Percentiles rank a stretch among this genome's conserved stretches.
Conservation (phyloP, 2,888 invertebrate species). For the Pollenia angustigena region DNA sequence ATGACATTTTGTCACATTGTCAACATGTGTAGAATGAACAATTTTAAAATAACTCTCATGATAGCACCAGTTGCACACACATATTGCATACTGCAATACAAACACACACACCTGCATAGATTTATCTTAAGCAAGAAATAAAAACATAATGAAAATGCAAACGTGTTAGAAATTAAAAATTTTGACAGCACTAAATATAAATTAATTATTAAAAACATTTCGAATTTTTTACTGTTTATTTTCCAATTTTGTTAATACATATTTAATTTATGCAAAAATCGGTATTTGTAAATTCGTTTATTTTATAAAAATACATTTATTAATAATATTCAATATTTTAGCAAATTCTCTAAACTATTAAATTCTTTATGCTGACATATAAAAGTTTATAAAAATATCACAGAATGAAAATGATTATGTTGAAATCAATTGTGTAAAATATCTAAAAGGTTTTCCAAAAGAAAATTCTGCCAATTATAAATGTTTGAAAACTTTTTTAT, state of each 20-base stretch:
- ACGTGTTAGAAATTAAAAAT: too few relatives aligned
- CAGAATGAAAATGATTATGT: slow-evolving; percentile 3
- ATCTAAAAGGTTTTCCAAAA: neutral
- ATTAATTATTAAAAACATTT: too few relatives aligned
- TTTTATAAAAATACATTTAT: neutral
- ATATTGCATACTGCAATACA: neutral
- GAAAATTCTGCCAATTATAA: too few relatives aligned
- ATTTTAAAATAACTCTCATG: neutral
- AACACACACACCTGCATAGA: too few relatives aligned
- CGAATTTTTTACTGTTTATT: neutral
- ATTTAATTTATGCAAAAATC: neutral
- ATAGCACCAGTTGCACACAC: neutral
- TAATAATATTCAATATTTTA: neutral
- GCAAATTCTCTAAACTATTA: neutral
- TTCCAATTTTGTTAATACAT: neutral
- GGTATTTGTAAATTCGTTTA: neutral
- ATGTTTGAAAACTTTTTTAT: too few relatives aligned
- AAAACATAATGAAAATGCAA: too few relatives aligned
- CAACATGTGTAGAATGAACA: neutral
- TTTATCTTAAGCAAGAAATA: too few relatives aligned
- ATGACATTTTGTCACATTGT: neutral
- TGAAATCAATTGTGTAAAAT: neutral
- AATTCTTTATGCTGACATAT: neutral
- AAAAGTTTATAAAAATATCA: neutral
- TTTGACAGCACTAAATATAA: too few relatives aligned